Evolutionary conservation across 1,140 invertebrate species (phyloP), one percentile per base, ranked within the genome.

Genomic region (Trissolcus basalis): DNA sequence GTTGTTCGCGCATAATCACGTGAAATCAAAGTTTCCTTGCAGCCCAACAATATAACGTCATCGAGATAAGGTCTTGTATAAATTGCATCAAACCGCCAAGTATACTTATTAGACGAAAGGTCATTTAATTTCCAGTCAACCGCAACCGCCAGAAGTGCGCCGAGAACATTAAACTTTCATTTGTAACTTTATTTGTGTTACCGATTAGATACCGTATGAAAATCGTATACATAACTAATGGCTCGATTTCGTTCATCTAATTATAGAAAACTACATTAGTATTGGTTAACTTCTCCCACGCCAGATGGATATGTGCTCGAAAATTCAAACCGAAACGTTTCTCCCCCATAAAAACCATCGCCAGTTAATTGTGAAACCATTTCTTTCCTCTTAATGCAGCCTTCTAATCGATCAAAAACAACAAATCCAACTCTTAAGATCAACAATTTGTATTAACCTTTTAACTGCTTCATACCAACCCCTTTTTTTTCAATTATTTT

Each of bases 221-320:
- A 55, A 56, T 61, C 36, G 2, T 27, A 27, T 6, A 27, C 19
- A 44, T 47, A 60, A 55, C 50, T 49, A 61, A 61, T 55, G 49
- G 33, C 47, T 60, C 43, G 51, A 61, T 61, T 19, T 11, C 56
- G 55, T 61, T 61, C 43, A 43, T 60, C 49, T 70, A 70, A 70
- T 19, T 44, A 61, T 69, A 69, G 65, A 59, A 27, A 54, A 47
- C 14, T 55, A 36, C 58, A 70, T 70, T 56, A 70, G 61, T 50
- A 61, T 69, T 33, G 33, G 13, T 60, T n/a, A 48, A 27, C 19
- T 60, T 59, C 45, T 39, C 47, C 58, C 44, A 58, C 41, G 35
- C 27, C 55, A 68, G 55, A 58, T 67, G 64, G 45, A 43, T 32
- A 44, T 58, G 44, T 44, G 48, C 6, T 27, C 19, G 1, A 27